These are phyloP conservation scores for Hepsetus odoe DNA, from an alignment of 2,113 vertebrate genomes.

Conservation along the genomic window DNA sequence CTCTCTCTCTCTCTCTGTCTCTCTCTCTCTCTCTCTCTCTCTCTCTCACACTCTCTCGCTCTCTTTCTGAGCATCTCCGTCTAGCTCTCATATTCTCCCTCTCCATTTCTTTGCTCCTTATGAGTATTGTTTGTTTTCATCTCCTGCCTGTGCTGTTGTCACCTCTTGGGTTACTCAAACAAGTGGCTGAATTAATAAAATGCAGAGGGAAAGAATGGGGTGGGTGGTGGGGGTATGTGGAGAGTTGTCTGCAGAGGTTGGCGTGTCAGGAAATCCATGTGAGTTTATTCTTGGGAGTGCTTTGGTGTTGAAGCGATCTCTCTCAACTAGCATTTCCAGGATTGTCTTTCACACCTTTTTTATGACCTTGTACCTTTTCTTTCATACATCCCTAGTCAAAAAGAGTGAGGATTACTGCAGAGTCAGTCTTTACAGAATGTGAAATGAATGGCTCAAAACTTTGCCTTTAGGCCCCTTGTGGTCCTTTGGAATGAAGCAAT, in stretches of 20 bases:
- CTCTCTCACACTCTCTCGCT: too few relatives aligned
- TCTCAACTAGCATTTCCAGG: background rate
- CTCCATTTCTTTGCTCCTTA: too few relatives aligned
- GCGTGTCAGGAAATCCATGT: slow-evolving; percentile 19
- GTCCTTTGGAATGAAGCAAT: slow-evolving; percentile 9
- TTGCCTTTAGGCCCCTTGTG: background rate
- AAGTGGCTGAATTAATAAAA: slow-evolving; percentile 56
- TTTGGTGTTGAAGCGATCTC: background rate
- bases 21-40: too few relatives aligned
- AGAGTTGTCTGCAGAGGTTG: slow-evolving; percentile 23
- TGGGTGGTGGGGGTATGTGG: too few relatives aligned
- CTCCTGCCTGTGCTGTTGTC: slow-evolving; percentile 46
- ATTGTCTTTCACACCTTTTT: background rate
- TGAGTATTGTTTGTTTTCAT: slow-evolving; percentile 54
- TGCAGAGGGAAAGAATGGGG: slow-evolving; percentile 14
- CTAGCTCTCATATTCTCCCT: too few relatives aligned
- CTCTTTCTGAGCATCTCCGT: too few relatives aligned
- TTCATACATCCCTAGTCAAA: background rate
- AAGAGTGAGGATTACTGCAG: slow-evolving; percentile 3
- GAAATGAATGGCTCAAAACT: background rate
- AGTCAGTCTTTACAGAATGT: background rate
- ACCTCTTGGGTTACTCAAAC: slow-evolving; percentile 58
- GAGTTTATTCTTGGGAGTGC: background rate
- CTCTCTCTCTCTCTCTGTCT: slow-evolving; percentile 34
- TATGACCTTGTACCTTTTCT: slow-evolving; percentile 29